These are phyloP conservation scores for Drosophila bocki DNA, from an alignment of 1,140 invertebrate genomes.

Conservation along the genomic window DNA sequence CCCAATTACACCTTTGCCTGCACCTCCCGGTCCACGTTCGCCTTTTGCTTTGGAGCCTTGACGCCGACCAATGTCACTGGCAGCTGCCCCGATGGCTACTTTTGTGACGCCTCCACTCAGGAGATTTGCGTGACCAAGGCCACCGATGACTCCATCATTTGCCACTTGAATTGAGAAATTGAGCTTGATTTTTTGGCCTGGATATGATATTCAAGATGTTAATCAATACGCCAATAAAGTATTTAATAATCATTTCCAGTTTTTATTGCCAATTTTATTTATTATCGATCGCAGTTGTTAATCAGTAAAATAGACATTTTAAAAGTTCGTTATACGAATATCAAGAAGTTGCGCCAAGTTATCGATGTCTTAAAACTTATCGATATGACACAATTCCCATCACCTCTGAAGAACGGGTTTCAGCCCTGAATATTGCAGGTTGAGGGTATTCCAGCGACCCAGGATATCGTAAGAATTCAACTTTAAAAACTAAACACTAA, in stretches of 20 bases:
- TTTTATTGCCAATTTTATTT: too few relatives aligned
- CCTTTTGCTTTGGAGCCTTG: constrained; percentile 73
- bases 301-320: neutral
- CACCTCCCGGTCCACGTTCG: constrained; percentile 70
- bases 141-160: constrained; percentile 59
- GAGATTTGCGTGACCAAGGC: constrained; percentile 56
- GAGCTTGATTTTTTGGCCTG: too few relatives aligned
- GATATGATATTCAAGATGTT: too few relatives aligned
- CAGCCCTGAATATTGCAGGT: neutral
- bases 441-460: neutral
- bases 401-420: neutral
- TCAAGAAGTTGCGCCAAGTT: neutral
- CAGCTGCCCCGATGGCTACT: constrained; percentile 54
- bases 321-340: neutral
- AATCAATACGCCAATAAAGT: neutral
- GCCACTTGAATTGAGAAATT: constrained; percentile 38
- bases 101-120: constrained; percentile 58
- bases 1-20: constrained; percentile 69
- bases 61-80: constrained; percentile 61
- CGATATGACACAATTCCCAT: neutral
- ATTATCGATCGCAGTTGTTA: neutral
- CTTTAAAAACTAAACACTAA: neutral
- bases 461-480: neutral
- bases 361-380: neutral
- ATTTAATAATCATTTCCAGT: neutral